phyloP scores from a whole-genome alignment of 1,140 invertebrate genomes.

The Megalonaias nervosa region DNA sequence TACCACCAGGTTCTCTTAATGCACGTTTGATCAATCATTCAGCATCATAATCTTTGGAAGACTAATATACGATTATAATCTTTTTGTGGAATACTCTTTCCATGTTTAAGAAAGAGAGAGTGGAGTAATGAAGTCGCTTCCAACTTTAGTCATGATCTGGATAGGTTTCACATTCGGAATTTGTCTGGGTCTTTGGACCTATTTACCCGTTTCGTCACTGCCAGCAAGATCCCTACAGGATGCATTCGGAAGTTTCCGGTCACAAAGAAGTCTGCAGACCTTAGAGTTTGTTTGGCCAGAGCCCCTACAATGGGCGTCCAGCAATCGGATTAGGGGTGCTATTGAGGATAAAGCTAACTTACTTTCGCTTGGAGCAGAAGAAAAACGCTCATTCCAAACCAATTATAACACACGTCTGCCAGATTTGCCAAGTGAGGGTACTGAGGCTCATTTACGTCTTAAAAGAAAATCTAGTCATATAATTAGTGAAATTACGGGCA shows the following conservation, averaged over 20 bases:
- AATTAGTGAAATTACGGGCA: too few relatives aligned
- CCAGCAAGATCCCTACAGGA: constrained; percentile 16
- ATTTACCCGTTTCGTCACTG: constrained; percentile 56
- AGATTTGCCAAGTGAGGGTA: not conserved
- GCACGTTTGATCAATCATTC: too few relatives aligned
- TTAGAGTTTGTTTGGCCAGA: constrained; percentile 1
- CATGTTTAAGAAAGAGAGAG: too few relatives aligned
- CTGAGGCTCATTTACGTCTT: too few relatives aligned
- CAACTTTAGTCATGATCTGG: constrained; percentile 58
- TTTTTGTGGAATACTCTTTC: too few relatives aligned
- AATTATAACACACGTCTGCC: constrained; percentile 2
- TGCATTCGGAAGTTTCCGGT: not conserved
- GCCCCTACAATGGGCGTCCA: not conserved
- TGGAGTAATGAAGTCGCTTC: constrained; percentile 45
- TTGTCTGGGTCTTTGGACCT: constrained; percentile 60
- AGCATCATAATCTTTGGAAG: too few relatives aligned
- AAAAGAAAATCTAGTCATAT: too few relatives aligned
- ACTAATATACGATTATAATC: too few relatives aligned
- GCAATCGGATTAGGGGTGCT: not conserved
- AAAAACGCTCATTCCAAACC: constrained; percentile 14
- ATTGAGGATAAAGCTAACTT: not conserved
- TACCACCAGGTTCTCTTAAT: too few relatives aligned
- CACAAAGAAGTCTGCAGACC: not conserved
- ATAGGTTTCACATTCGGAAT: constrained; percentile 63
- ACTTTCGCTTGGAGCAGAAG: constrained; percentile 11